Percentiles rank a stretch among this genome's conserved stretches.
These are phyloP conservation scores for Ammospiza nelsoni DNA, from an alignment of 2,113 vertebrate genomes.

Conservation along the genomic window DNA sequence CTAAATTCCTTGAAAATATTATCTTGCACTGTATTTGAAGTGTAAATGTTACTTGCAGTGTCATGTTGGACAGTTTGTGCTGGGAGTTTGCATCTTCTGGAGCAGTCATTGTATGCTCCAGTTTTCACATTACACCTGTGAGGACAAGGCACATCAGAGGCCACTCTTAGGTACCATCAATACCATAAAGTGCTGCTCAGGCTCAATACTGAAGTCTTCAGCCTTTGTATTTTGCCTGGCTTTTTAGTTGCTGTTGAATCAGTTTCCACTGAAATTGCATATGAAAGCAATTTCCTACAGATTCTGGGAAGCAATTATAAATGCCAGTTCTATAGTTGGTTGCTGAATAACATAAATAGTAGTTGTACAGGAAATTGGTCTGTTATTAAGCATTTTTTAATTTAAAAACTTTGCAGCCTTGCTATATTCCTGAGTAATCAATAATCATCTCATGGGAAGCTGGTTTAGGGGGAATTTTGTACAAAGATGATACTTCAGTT, in stretches of 20 bases:
- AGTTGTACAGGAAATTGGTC: neutral
- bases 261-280: neutral
- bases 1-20: neutral
- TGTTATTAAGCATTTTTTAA: neutral
- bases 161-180: neutral
- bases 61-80: neutral
- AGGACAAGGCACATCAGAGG: neutral
- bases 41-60: neutral
- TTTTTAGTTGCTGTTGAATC: neutral
- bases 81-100: neutral
- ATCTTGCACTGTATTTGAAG: neutral
- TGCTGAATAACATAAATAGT: neutral
- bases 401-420: neutral
- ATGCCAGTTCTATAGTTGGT: neutral
- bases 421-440: neutral
- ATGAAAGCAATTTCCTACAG: neutral
- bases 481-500: neutral
- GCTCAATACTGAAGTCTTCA: neutral
- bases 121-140: neutral
- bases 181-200: neutral
- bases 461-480: neutral
- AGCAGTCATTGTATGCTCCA: rapidly evolving
- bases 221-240: neutral
- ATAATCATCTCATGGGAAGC: neutral
- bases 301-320: neutral